Conservation (phyloP, 2,113 vertebrate species). For the Lagopus muta region DNA sequence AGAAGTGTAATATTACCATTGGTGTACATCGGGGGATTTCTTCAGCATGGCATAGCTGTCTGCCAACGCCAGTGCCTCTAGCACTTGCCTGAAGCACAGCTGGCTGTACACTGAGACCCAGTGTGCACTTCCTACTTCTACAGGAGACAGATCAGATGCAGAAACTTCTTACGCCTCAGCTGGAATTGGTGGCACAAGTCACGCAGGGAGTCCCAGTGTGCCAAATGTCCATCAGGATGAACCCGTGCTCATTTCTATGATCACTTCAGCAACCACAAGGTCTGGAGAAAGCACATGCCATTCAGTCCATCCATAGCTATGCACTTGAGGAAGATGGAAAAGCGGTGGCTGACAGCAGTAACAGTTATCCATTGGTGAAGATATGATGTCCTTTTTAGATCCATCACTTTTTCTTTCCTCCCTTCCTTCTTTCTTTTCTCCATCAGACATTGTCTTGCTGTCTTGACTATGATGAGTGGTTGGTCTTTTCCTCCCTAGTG, state of each 20-base stretch:
- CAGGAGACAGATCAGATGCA: background rate
- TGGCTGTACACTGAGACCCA: background rate
- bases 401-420: background rate
- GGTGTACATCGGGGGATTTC: background rate
- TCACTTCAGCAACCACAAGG: background rate
- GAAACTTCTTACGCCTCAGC: background rate
- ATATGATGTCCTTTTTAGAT: background rate
- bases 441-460: background rate
- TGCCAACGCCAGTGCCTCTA: background rate
- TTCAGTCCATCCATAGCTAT: background rate
- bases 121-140: background rate
- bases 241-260: background rate
- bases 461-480: background rate
- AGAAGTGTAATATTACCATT: background rate
- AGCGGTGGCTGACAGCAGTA: background rate
- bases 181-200: background rate
- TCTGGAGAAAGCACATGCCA: background rate
- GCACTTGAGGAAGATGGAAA: background rate
- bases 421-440: background rate
- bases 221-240: background rate
- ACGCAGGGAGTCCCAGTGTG: accelerated
- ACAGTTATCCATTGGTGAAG: background rate
- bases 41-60: background rate
- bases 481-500: too few species aligned
- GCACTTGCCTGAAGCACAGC: background rate